Percentiles rank a stretch among this genome's conserved stretches.
Evolutionary conservation across 2,113 vertebrate species (phyloP).

Genomic region (Amazona guildingii): DNA sequence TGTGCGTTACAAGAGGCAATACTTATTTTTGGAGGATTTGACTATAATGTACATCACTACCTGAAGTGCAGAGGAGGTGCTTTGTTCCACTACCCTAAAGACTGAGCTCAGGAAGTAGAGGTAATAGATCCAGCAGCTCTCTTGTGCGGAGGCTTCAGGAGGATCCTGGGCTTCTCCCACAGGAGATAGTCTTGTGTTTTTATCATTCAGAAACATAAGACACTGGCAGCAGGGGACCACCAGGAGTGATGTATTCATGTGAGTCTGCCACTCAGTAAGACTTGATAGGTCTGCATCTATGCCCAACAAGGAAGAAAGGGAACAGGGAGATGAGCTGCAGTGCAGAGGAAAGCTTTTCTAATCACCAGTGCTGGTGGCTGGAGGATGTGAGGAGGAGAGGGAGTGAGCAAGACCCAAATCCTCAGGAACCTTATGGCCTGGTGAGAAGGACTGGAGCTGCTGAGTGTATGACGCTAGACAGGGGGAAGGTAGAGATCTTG

Average conservation of each 20-base stretch:
- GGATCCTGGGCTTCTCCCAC: background rate
- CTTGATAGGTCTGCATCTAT: background rate
- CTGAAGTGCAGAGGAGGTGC: background rate
- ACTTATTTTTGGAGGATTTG: background rate
- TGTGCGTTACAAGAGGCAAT: background rate
- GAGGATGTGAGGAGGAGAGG: background rate
- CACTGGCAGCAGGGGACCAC: background rate
- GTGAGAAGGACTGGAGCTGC: background rate
- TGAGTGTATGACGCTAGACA: background rate
- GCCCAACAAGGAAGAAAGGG: background rate
- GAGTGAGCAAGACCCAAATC: background rate
- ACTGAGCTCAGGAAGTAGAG: accelerated
- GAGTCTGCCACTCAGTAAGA: background rate
- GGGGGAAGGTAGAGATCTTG: background rate
- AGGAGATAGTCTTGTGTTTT: background rate
- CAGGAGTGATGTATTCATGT: background rate
- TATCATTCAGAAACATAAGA: background rate
- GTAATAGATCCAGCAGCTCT: background rate
- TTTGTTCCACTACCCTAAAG: background rate
- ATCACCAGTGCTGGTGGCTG: background rate
- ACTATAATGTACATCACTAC: background rate
- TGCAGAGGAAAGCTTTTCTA: background rate
- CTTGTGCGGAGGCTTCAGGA: background rate
- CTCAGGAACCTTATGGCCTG: background rate
- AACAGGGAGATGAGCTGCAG: background rate